Evolutionary conservation across 2,888 invertebrate genomes (phyloP).

Genomic region (Lysandra bellargus): DNA sequence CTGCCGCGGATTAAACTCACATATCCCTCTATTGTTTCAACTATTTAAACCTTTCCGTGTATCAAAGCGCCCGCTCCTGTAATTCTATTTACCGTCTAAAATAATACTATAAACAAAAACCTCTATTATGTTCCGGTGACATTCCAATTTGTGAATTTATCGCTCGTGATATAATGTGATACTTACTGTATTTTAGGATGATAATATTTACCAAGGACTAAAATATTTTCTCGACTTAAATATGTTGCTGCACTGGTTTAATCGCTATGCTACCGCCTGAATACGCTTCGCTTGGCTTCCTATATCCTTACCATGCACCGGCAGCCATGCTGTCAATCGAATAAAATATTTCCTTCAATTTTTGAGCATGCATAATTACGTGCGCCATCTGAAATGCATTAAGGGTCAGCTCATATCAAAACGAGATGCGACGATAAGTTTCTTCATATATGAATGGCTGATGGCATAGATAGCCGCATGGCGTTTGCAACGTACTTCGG

Average conservation of each 20-base stretch:
- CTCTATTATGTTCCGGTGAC: not conserved
- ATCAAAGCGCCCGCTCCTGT: conserved; percentile 42
- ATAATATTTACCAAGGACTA: not conserved
- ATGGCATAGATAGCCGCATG: no score
- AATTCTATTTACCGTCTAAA: conserved; percentile 34
- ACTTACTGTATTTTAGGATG: no score
- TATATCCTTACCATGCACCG: not conserved
- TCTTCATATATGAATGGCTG: no score
- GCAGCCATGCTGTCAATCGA: not conserved
- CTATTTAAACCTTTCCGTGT: conserved; percentile 54
- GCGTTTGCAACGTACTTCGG: no score
- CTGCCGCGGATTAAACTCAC: conserved; percentile 64
- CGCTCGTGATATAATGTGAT: not conserved
- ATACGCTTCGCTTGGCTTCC: not conserved
- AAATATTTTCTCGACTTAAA: not conserved
- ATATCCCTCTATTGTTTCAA: conserved; percentile 59
- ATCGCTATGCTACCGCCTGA: not conserved
- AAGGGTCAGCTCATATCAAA: not conserved
- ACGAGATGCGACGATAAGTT: not conserved
- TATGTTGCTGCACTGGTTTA: not conserved
- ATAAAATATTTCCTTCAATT: conserved; percentile 6
- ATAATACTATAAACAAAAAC: conserved; percentile 4
- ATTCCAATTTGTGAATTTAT: conserved; percentile 13
- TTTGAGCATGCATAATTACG: conserved; percentile 11
- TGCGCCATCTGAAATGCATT: conserved; percentile 13